A percentile compares a stretch with the other conserved stretches of the same genome.
Conservation (phyloP, 2,797 vertebrate genomes). For the Lutjanus argentimaculatus region DNA sequence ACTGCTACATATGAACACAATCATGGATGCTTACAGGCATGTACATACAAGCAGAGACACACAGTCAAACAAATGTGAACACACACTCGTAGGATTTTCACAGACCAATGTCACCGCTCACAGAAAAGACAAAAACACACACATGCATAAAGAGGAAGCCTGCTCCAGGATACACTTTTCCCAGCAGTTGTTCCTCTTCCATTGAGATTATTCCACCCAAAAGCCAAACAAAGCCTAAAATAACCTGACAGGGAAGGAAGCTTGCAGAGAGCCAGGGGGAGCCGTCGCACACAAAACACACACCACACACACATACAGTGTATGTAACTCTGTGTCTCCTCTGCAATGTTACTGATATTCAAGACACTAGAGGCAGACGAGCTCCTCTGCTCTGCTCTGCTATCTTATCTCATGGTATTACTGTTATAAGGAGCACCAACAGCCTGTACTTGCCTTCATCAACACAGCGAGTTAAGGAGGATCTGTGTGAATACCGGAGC, state of each 20-base stretch:
- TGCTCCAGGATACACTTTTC: constrained; percentile 31
- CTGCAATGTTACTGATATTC: constrained; percentile 15
- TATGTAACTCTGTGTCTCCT: not conserved
- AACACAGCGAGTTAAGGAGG: constrained; percentile 11
- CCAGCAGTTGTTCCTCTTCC: constrained; percentile 29
- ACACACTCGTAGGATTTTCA: not conserved
- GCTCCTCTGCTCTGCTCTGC: constrained; percentile 14
- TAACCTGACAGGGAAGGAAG: constrained; percentile 39
- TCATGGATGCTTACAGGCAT: not conserved
- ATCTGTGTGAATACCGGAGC: constrained; percentile 19
- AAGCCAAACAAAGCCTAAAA: constrained; percentile 51
- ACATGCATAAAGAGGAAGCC: not conserved
- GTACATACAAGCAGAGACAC: not conserved
- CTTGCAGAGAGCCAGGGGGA: constrained; percentile 5
- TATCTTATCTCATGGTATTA: constrained; percentile 47
- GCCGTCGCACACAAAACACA: constrained; percentile 1
- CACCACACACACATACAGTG: not conserved
- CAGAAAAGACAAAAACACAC: constrained; percentile 7
- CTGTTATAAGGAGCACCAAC: constrained; percentile 28
- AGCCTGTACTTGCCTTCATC: constrained; percentile 21
- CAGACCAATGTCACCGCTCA: not conserved
- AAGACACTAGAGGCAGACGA: not conserved
- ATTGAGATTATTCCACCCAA: constrained; percentile 30
- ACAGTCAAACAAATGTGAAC: not conserved
- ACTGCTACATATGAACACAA: not conserved